A percentile compares a stretch with the other conserved stretches of the same genome.
Evolutionary conservation across 2,113 vertebrate species (phyloP).

Genomic region (Microcebus murinus): DNA sequence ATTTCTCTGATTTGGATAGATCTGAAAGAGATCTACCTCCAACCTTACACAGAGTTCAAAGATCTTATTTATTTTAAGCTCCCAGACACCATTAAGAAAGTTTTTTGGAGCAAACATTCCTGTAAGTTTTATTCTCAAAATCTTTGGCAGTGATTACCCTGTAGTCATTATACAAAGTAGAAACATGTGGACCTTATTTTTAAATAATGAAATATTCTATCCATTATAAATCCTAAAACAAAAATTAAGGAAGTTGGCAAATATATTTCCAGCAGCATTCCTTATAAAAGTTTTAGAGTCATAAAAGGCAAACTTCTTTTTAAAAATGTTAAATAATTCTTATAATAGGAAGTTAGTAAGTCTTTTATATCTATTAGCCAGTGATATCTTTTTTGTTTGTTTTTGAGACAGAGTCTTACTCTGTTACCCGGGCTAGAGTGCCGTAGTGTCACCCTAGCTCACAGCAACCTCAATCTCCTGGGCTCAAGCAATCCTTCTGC

Average conservation of each 20-base stretch:
- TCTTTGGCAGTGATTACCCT: neutral
- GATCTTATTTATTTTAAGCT: neutral
- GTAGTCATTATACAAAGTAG: neutral
- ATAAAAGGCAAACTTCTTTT: neutral
- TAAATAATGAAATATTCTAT: neutral
- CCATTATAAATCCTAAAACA: slow-evolving; percentile 28
- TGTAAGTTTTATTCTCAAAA: neutral
- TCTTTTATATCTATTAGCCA: neutral
- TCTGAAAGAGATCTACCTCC: neutral
- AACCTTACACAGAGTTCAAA: neutral
- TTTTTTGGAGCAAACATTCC: no score
- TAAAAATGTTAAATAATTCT: neutral
- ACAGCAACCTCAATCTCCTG: no score
- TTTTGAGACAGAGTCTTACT: no score
- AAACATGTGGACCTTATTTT: neutral
- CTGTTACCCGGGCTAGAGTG: no score
- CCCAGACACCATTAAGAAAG: no score
- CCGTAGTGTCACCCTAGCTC: no score
- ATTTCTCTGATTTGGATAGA: neutral
- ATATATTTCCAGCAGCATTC: neutral
- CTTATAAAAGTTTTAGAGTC: slow-evolving; percentile 22
- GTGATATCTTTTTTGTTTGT: neutral
- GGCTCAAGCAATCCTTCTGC: no score
- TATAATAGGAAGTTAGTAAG: neutral
- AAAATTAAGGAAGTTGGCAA: slow-evolving; percentile 4